Evolutionary conservation across 2,113 vertebrate genomes (phyloP).

Genomic region (Calidris pugnax): DNA sequence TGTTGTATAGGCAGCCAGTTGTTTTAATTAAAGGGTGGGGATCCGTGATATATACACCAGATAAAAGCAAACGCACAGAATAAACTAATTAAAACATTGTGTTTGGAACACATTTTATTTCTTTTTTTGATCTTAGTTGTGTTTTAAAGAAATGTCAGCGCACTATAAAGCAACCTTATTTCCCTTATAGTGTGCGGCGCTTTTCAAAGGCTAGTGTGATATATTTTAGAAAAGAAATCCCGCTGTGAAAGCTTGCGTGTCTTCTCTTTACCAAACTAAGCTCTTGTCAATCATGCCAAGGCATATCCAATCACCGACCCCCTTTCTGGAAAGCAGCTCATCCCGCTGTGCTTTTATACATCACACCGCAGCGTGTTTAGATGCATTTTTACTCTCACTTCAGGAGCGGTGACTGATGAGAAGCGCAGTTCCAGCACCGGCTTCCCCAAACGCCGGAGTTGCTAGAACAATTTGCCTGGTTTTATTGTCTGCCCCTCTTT

Average conservation of each 20-base stretch:
- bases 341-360: conserved; percentile 99
- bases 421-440: conserved; percentile 77
- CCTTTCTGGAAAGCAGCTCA: conserved; percentile 92
- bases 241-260: conserved; percentile 95
- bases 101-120: conserved; percentile 82
- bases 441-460: conserved; percentile 57
- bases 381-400: conserved; percentile 94
- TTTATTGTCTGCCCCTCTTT: conserved; percentile 51
- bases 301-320: conserved; percentile 93
- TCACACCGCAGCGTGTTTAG: conserved; percentile 94
- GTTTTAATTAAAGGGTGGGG: conserved; percentile 78
- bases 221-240: conserved; percentile 96
- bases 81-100: conserved; percentile 85
- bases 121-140: conserved; percentile 79
- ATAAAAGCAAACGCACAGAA: conserved; percentile 77
- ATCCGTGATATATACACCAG: conserved; percentile 72
- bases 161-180: conserved; percentile 81
- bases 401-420: conserved; percentile 93
- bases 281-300: conserved; percentile 92
- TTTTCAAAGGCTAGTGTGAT: conserved; percentile 96
- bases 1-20: conserved; percentile 48
- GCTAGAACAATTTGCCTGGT: conserved; percentile 48
- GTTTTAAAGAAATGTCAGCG: conserved; percentile 83
- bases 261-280: conserved; percentile 97
- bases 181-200: conserved; percentile 84